Base-by-base conservation (phyloP, 2,797 vertebrate genomes). In the Novumbra hubbsi region DNA sequence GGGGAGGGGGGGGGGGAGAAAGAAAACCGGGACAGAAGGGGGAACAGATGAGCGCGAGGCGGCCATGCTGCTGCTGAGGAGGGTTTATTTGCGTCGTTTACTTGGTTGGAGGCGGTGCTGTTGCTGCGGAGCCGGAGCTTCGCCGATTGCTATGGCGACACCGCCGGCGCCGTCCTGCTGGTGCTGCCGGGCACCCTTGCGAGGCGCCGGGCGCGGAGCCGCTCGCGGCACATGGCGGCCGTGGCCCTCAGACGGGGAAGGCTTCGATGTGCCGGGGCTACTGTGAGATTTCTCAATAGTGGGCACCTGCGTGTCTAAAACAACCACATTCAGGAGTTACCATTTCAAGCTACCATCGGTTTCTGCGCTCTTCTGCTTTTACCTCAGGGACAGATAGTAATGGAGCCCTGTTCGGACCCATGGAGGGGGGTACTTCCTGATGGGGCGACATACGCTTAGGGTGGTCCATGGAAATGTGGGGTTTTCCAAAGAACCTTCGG, bases 61-160 rank as follows among this genome's bases (percentile, higher is more conserved):
- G 94, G 96, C 96, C 97, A 98, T 99, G 97, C 97, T 96, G 97
- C 95, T 99, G 97, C 97, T 96, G 97, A 95, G 94, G 94, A 91
- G 94, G 88, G 89, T 94, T 71, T 97, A 98, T 97, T 95, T 96
- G 96, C 95, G 95, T 95, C 95, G 91, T 99, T 99, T 98, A 98
- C 97, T 98, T 99, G 97, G 96, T 95, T 97, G 97, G 85, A 95
- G 95, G 91, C 95, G 96, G 75, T 93, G 89, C 80, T 86, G 74
- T 50, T 60, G 94, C 73, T 50, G 70, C 49, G 87, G 89, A 82
- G 94, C 93, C 69, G 94, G 92, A 72, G 95, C 95, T 92, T 98
- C 96, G n/a, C 95, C 95, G 84, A 95, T 93, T 32, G 95, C 95
- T 88, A 97, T 91, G 81, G 95, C 92, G 84, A 93, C 95, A 87